Percentiles rank a stretch among this genome's conserved stretches.
These are phyloP conservation scores for Aleiodes sp. DNA, from an alignment of 1,140 invertebrate species.

Conservation along the genomic window DNA sequence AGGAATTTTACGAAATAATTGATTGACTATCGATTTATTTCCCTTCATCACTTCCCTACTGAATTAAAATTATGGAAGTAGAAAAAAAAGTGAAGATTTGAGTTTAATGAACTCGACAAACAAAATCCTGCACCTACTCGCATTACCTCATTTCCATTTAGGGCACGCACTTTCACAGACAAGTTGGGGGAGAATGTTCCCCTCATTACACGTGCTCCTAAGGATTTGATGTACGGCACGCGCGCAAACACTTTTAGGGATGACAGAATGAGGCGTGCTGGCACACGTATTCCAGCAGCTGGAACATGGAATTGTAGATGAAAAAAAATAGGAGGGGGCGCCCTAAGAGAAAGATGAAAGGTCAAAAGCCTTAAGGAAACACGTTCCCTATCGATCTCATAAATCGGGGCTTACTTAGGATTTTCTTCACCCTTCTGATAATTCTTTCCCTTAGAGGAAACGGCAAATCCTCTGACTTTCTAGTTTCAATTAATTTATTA, in stretches of 20 bases:
- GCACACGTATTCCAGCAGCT: conserved; percentile 1
- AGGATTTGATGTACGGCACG: conserved; percentile 21
- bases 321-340: neutral
- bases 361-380: neutral
- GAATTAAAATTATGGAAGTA: too few relatives aligned
- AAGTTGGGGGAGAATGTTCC: conserved; percentile 8
- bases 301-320: neutral
- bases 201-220: conserved; percentile 12
- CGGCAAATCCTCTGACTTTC: too few relatives aligned
- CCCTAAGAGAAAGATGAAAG: neutral
- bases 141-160: neutral
- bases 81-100: neutral
- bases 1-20: too few relatives aligned
- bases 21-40: too few relatives aligned
- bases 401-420: neutral
- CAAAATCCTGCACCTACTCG: neutral
- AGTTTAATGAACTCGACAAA: conserved; percentile 17
- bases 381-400: neutral
- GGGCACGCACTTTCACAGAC: too few relatives aligned
- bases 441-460: too few relatives aligned
- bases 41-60: too few relatives aligned
- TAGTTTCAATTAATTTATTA: too few relatives aligned
- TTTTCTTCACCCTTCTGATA: neutral
- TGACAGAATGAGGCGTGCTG: conserved; percentile 1
- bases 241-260: neutral